phyloP scores from a whole-genome alignment of 2,888 invertebrate species.

The Napeogenes sylphis region DNA sequence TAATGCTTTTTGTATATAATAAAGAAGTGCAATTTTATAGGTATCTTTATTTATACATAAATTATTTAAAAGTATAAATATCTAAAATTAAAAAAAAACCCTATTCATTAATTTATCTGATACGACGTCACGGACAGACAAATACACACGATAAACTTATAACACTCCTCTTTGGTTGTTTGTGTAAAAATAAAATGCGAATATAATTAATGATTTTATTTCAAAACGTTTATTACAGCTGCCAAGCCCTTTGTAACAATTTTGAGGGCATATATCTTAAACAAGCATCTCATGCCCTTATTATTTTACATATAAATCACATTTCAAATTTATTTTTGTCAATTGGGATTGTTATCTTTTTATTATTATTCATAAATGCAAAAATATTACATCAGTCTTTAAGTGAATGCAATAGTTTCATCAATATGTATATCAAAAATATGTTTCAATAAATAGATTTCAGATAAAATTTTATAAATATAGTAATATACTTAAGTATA shows the following conservation, averaged over 20 bases:
- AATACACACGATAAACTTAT: too few relatives aligned
- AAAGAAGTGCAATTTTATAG: slow-evolving; percentile 19
- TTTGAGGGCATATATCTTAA: background rate
- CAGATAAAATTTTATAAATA: slow-evolving; percentile 3
- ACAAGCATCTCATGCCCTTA: slow-evolving; percentile 42
- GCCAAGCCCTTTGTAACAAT: slow-evolving; percentile 17
- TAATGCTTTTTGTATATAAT: slow-evolving; percentile 38
- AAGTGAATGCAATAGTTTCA: slow-evolving; percentile 13
- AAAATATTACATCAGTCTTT: slow-evolving; percentile 25
- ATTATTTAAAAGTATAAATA: too few relatives aligned
- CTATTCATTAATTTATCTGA: too few relatives aligned
- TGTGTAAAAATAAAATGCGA: background rate
- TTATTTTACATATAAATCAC: slow-evolving; percentile 40
- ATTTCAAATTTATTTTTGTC: slow-evolving; percentile 38
- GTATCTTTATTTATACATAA: slow-evolving; percentile 3
- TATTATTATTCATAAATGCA: slow-evolving; percentile 21
- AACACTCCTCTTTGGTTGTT: too few relatives aligned
- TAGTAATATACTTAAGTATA: too few relatives aligned
- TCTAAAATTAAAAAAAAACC: too few relatives aligned
- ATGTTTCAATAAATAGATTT: slow-evolving; percentile 9
- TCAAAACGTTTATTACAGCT: slow-evolving; percentile 25
- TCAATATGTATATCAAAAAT: slow-evolving; percentile 18
- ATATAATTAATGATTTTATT: background rate
- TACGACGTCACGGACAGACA: too few relatives aligned
- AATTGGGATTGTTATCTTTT: slow-evolving; percentile 30